Conservation (phyloP, 2,113 vertebrate species). For the Antennarius striatus region DNA sequence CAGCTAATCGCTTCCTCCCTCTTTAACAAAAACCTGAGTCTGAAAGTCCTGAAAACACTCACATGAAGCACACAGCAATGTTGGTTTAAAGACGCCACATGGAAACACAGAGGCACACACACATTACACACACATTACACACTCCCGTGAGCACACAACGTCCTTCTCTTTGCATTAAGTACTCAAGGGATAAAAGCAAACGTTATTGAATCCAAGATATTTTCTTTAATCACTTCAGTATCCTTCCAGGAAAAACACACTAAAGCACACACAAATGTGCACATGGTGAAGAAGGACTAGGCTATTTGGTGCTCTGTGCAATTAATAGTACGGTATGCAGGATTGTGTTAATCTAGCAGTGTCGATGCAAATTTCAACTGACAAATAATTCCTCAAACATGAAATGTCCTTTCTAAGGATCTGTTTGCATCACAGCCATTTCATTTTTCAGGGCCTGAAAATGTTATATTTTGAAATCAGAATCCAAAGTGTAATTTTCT, state of each 20-base stretch:
- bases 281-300: not conserved
- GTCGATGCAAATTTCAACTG: no score
- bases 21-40: conserved; percentile 64
- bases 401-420: no score
- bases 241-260: conserved; percentile 1
- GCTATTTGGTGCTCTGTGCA: no score
- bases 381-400: no score
- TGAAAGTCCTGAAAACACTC: conserved; percentile 56
- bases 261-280: conserved; percentile 1
- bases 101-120: conserved; percentile 3
- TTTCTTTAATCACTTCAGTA: conserved; percentile 18
- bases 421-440: no score
- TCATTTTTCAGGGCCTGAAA: no score
- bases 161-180: not conserved
- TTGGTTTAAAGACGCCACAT: conserved; percentile 40
- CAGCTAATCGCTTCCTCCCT: conserved; percentile 69
- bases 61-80: conserved; percentile 33
- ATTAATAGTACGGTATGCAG: no score
- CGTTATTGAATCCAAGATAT: conserved; percentile 10
- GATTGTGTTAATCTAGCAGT: no score
- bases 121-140: conserved; percentile 17
- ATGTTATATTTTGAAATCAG: no score
- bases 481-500: no score
- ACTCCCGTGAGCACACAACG: conserved; percentile 9
- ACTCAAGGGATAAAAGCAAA: conserved; percentile 21